Conservation (phyloP, 1,140 invertebrate genomes). For the Habropoda laboriosa region DNA sequence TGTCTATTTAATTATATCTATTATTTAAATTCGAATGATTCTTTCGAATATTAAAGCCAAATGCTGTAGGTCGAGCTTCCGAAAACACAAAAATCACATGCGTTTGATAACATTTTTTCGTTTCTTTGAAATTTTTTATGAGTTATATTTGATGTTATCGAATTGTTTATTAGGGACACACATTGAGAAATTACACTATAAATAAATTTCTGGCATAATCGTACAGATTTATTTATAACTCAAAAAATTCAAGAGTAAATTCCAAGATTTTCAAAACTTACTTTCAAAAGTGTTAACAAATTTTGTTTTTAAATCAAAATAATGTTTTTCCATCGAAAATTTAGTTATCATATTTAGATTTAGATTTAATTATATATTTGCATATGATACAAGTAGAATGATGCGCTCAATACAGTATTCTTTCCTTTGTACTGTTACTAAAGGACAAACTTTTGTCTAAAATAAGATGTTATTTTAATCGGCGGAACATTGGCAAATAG, state of each 20-base stretch:
- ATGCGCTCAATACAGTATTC: slow-evolving; percentile 42
- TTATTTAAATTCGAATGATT: background rate
- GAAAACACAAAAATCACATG: background rate
- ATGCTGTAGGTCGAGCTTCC: background rate
- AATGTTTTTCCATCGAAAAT: slow-evolving; percentile 16
- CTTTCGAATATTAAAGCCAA: background rate
- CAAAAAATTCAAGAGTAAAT: too few relatives aligned
- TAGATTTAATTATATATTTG: slow-evolving; percentile 61
- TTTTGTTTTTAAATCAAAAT: slow-evolving; percentile 9
- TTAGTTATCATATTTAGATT: slow-evolving; percentile 57
- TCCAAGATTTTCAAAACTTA: too few relatives aligned
- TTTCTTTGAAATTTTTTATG: background rate
- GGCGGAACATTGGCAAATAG: background rate
- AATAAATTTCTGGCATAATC: too few relatives aligned
- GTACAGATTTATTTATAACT: too few relatives aligned
- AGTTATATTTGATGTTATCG: background rate
- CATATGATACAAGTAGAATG: slow-evolving; percentile 65
- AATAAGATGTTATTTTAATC: background rate
- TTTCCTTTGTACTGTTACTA: background rate
- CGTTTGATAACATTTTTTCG: background rate
- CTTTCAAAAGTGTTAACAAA: too few relatives aligned
- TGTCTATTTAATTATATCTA: background rate
- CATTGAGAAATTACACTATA: background rate
- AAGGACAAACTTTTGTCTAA: background rate
- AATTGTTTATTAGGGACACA: background rate